A percentile compares a stretch with the other conserved stretches of the same genome.
phyloP scores from a whole-genome alignment of 2,888 invertebrate species.

The Carabus problematicus region DNA sequence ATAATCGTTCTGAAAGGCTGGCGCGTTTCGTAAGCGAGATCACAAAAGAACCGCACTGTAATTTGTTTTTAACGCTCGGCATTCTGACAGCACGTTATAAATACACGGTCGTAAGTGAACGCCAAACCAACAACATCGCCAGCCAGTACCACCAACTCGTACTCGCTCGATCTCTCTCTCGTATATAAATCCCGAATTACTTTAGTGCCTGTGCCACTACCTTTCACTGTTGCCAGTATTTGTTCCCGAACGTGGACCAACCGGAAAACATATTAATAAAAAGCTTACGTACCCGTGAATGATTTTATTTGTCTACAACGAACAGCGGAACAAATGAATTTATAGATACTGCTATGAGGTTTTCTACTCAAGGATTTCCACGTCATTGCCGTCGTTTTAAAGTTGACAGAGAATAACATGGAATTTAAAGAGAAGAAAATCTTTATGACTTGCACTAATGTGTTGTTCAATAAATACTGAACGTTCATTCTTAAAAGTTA shows the following conservation, averaged over 20 bases:
- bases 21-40: conserved; percentile 18
- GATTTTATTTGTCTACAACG: not conserved
- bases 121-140: too few relatives aligned
- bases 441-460: too few relatives aligned
- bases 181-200: not conserved
- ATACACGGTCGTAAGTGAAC: not conserved
- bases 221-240: too few relatives aligned
- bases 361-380: not conserved
- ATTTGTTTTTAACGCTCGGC: conserved; percentile 37
- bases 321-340: not conserved
- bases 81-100: conserved; percentile 8
- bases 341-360: not conserved
- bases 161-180: too few relatives aligned
- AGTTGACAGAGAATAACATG: too few relatives aligned
- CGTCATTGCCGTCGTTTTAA: too few relatives aligned
- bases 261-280: conserved; percentile 14
- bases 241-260: too few relatives aligned
- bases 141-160: too few relatives aligned
- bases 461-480: too few relatives aligned
- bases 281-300: not conserved
- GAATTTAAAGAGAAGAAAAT: too few relatives aligned
- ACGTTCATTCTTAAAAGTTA: too few relatives aligned
- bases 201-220: not conserved
- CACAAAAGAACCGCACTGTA: conserved; percentile 37
- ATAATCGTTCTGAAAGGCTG: conserved; percentile 34